These are phyloP conservation scores for Campylorhamphus procurvoides DNA, from an alignment of 2,113 vertebrate species.

Conservation along the genomic window DNA sequence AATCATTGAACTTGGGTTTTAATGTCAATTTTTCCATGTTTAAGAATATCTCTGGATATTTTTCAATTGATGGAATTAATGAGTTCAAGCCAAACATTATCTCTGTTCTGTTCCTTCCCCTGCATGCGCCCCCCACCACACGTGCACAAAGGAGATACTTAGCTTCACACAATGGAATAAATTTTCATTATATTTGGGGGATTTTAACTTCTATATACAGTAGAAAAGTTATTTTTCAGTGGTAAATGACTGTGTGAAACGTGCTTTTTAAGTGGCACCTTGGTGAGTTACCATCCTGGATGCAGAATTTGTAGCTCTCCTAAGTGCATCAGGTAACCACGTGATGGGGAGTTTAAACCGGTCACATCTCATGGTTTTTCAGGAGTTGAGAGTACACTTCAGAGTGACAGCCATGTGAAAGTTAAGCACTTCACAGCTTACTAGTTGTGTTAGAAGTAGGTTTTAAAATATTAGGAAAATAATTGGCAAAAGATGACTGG, in stretches of 20 bases:
- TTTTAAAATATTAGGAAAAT: background rate
- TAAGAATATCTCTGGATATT: background rate
- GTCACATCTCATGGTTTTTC: background rate
- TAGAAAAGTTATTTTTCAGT: background rate
- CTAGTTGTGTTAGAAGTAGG: background rate
- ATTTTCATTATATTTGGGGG: background rate
- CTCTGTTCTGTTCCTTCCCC: background rate
- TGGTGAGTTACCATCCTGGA: background rate
- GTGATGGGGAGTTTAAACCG: background rate
- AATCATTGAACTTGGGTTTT: background rate
- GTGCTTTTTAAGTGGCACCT: background rate
- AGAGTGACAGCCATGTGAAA: background rate
- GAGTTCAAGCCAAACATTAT: background rate
- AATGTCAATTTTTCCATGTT: background rate
- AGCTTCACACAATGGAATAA: background rate
- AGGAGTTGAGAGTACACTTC: background rate
- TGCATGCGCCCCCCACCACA: rapidly evolving
- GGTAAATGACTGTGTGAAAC: background rate
- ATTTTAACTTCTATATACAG: background rate
- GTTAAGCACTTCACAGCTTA: background rate
- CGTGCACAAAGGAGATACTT: rapidly evolving
- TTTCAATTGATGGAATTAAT: background rate
- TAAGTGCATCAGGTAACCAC: background rate
- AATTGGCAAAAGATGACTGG: background rate
- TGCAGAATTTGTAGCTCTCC: background rate